Evolutionary conservation across 2,888 invertebrate genomes (phyloP), one percentile per base, ranked within the genome.

Genomic region (Caenorhabditis macrosperma): DNA sequence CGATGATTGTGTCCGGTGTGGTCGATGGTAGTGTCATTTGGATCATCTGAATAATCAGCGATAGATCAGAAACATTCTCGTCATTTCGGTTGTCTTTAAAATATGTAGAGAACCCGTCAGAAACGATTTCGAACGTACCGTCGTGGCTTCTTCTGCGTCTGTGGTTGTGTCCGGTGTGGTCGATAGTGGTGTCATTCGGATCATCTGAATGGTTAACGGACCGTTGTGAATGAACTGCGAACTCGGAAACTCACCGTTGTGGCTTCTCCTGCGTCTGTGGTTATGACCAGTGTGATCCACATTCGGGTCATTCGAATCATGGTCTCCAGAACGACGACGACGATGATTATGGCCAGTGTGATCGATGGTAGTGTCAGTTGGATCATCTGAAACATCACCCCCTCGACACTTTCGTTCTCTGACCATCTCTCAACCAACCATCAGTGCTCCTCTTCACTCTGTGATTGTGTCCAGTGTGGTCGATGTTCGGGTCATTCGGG

Each of bases 121-220:
- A n/a, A n/a, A n/a, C n/a, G n/a, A n/a, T n/a, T 2, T 6, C 0
- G n/a, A n/a, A n/a, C n/a, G 20, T 38, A 59, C 59, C 61, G 9
- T 61, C 61, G 20, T 35, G 22, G 22, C 61, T 61, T 61, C 61
- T 61, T 30, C 46, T 44, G n/a, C n/a, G n/a, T n/a, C 61, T 46
- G 48, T 63, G 77, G 38, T 74, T 69, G 55, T 83, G 81, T 9
- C 78, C 83, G 17, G 83, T 66, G 50, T 84, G 84, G 38, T 84
- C 82, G 44, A 82, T 72, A n/a, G 82, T 81, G 5, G 84, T 82
- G 59, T 84, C 84, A 52, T 66, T 84, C 52, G 83, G 81, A 59
- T 83, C 83, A 48, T 76, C 75, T 75, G 44, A 35, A 67, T n/a
- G n/a, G 10, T 46, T 17, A 33, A 12, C 2, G 35, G 22, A 9